Evolutionary conservation across 1,140 invertebrate species (phyloP).

Genomic region (Plectus sambesii): DNA sequence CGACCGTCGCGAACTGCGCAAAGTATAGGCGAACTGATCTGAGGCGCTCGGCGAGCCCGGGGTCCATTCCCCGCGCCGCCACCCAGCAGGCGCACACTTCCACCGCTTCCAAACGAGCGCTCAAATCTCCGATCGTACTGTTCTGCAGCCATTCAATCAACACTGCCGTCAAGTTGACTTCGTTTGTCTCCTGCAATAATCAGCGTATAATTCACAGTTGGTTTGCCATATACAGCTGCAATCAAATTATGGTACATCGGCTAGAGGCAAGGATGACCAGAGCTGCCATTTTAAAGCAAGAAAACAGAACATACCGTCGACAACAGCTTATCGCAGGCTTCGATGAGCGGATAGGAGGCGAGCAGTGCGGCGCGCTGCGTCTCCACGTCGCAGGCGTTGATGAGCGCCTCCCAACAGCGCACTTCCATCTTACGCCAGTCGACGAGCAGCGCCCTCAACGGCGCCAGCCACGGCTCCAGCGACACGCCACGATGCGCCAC

Average conservation of each 20-base stretch:
- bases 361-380: conserved; percentile 35
- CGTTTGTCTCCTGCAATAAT: conserved; percentile 3
- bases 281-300: too few relatives aligned
- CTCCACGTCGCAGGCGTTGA: conserved; percentile 51
- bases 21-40: conserved; percentile 81
- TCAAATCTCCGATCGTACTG: conserved; percentile 69
- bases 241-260: conserved; percentile 13
- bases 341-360: conserved; percentile 33
- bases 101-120: conserved; percentile 64
- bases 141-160: conserved; percentile 58
- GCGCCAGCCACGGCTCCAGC: conserved; percentile 58
- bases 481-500: conserved; percentile 75
- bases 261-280: too few relatives aligned
- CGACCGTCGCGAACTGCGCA: conserved; percentile 59
- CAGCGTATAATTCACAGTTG: not conserved
- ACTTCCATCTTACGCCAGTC: conserved; percentile 84
- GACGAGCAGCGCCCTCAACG: conserved; percentile 68
- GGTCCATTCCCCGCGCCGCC: not conserved
- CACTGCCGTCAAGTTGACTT: conserved; percentile 27
- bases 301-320: too few relatives aligned
- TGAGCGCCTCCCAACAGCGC: conserved; percentile 65
- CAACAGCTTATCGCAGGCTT: too few relatives aligned
- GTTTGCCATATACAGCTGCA: conserved; percentile 8
- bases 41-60: conserved; percentile 53
- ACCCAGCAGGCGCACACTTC: conserved; percentile 60